Conservation (phyloP, 2,888 invertebrate species). For the Drosophila robusta region DNA sequence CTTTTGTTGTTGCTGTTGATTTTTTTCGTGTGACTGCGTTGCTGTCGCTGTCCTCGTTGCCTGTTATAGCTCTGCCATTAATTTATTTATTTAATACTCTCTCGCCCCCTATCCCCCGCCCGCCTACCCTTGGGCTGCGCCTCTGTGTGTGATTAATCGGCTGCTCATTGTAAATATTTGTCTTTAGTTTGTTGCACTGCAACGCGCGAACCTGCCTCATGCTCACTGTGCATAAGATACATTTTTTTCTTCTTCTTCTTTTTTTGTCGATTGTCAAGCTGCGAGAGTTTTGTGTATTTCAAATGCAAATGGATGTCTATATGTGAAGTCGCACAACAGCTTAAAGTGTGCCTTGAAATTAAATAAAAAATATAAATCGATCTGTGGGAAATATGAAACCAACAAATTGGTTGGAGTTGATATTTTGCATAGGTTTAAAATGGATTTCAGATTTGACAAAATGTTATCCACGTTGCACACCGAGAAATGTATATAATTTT, state of each 20-base stretch:
- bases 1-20: slow-evolving; percentile 29
- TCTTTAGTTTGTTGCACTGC: slow-evolving; percentile 78
- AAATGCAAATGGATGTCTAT: slow-evolving; percentile 6
- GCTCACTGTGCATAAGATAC: slow-evolving; percentile 2
- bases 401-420: too few relatives aligned
- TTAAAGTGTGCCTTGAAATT: neutral
- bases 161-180: slow-evolving; percentile 82
- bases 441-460: neutral
- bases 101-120: slow-evolving; percentile 2
- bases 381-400: neutral
- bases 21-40: slow-evolving; percentile 20
- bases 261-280: neutral
- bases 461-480: too few relatives aligned
- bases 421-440: neutral
- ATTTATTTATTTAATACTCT: slow-evolving; percentile 80
- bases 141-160: slow-evolving; percentile 75
- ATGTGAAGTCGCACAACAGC: neutral
- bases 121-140: neutral
- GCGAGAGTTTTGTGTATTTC: neutral
- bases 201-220: slow-evolving; percentile 22
- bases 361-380: neutral
- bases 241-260: slow-evolving; percentile 20
- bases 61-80: slow-evolving; percentile 61
- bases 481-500: too few relatives aligned
- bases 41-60: slow-evolving; percentile 50